Percentiles rank a stretch among this genome's conserved stretches.
Conservation (phyloP, 1,140 invertebrate species). For the Drosophila kepulauana region DNA sequence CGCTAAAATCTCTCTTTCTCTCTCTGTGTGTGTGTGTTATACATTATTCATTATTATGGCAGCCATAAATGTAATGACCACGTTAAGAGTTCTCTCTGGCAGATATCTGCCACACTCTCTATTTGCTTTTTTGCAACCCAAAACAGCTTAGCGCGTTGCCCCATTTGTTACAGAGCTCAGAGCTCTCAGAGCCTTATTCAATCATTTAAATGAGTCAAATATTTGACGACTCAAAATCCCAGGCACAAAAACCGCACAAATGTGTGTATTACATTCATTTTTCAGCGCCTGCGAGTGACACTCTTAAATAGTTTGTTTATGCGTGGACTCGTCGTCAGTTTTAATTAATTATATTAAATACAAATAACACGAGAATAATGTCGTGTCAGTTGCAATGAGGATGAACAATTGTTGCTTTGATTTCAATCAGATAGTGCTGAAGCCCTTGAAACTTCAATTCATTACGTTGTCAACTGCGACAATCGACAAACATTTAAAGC, state of each 20-base stretch:
- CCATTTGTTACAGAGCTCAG: slow-evolving; percentile 15
- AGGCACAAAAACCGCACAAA: slow-evolving; percentile 59
- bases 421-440: background rate
- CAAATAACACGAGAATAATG: slow-evolving; percentile 1
- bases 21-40: slow-evolving; percentile 43
- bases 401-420: background rate
- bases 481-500: background rate
- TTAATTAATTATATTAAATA: slow-evolving; percentile 18
- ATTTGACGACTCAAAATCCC: slow-evolving; percentile 41
- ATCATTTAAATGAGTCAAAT: slow-evolving; percentile 81
- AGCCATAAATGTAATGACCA: slow-evolving; percentile 53
- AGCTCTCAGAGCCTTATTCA: slow-evolving; percentile 53
- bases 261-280: slow-evolving; percentile 62
- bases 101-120: slow-evolving; percentile 20
- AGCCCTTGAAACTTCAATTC: background rate
- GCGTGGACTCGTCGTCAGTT: slow-evolving; percentile 8
- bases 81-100: slow-evolving; percentile 55
- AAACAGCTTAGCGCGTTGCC: slow-evolving; percentile 12
- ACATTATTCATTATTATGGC: slow-evolving; percentile 62
- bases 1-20: slow-evolving; percentile 47
- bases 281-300: slow-evolving; percentile 37
- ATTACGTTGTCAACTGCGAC: background rate
- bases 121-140: slow-evolving; percentile 29
- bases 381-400: background rate
- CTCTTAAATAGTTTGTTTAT: slow-evolving; percentile 51